Evolutionary conservation across 2,888 invertebrate species (phyloP), one percentile per base, ranked within the genome.

Genomic region (Trypoxylon attenuatum): DNA sequence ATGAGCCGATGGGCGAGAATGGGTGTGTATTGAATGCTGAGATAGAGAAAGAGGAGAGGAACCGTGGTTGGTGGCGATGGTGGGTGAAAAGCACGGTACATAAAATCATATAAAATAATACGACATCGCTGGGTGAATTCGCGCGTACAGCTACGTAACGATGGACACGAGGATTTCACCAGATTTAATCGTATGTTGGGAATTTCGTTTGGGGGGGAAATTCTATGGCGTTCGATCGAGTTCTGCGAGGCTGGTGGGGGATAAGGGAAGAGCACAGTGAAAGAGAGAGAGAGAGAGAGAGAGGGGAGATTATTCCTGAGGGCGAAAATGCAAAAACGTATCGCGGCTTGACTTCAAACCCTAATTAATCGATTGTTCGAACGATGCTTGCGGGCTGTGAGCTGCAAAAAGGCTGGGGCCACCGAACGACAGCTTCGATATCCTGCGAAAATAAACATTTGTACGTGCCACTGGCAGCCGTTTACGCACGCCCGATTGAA

Each of bases 361-460:
- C 57, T 65, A 73, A 72, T 72, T 65, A 65, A 47, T 33, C 56
- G 61, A 53, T 54, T 51, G 55, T 67, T 67, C 13, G 39, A 5
- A 16, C 27, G 42, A 21, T 42, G 19, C 38, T 19, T 25, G 47
- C 15, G 8, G 29, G 42, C 13, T 45, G 33, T 45, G 43, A 41
- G 22, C 23, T 21, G 45, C 45, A 33, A 54, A 60, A 63, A 42
- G 16, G 27, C 38, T 21, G 10, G 8, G 8, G 16, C 15, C n/a
- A n/a, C n/a, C 10, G 52, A 53, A 43, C 62, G 22, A 46, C 19
- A 60, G 55, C 22, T 67, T 62, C 42, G 46, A 61, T 57, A 56
- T 57, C 47, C 51, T 16, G 27, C 54, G 53, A 47, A 51, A 39
- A 67, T 57, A 64, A 71, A 72, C 58, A 56, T 68, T 72, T 59